These are phyloP conservation scores for Onychostoma macrolepis DNA, from an alignment of 2,113 vertebrate genomes.

Conservation along the genomic window DNA sequence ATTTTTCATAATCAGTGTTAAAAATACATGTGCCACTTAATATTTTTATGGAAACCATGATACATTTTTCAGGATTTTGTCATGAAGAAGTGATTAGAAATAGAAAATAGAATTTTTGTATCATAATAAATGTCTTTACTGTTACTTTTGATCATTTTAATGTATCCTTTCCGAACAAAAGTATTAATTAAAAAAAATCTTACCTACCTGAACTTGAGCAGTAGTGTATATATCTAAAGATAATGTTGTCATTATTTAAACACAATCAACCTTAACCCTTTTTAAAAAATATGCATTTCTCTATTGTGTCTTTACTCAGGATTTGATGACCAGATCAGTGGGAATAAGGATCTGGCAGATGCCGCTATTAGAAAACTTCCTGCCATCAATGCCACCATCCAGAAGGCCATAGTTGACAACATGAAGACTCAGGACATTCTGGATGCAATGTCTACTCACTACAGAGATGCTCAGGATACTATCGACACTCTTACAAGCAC, in stretches of 20 bases:
- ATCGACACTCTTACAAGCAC: slow-evolving; percentile 67
- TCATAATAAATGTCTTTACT: neutral
- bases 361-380: slow-evolving; percentile 82
- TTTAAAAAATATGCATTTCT: neutral
- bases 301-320: slow-evolving; percentile 67
- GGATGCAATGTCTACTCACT: slow-evolving; percentile 59
- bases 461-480: slow-evolving; percentile 56
- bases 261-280: neutral
- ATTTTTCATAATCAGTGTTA: neutral
- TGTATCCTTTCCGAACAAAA: neutral
- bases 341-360: slow-evolving; percentile 75
- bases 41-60: neutral
- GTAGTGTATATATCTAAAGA: neutral
- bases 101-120: neutral
- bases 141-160: neutral
- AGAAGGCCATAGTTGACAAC: slow-evolving; percentile 74
- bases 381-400: slow-evolving; percentile 77
- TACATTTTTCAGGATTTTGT: neutral
- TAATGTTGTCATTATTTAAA: neutral
- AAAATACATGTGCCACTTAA: neutral
- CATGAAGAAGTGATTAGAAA: neutral
- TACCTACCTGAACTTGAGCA: neutral
- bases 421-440: slow-evolving; percentile 67
- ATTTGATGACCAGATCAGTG: slow-evolving; percentile 82
- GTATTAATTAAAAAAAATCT: neutral